Evolutionary conservation across 2,888 invertebrate species (phyloP).

Genomic region (Hirtodrosophila duncani): DNA sequence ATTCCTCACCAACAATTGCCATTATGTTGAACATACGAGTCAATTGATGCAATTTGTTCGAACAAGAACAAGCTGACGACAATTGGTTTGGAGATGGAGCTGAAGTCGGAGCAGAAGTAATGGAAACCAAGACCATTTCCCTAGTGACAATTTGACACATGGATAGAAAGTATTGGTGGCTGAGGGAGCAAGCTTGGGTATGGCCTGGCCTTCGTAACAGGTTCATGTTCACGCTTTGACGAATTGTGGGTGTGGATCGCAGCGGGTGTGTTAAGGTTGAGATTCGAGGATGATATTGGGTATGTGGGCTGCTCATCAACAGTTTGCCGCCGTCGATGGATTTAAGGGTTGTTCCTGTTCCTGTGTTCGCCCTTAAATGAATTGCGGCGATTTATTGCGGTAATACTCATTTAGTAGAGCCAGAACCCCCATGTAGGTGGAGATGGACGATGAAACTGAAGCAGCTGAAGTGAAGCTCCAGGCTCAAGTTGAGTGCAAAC

Average conservation of each 20-base stretch:
- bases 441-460: too few species aligned
- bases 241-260: conserved; percentile 32
- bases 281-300: too few species aligned
- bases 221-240: conserved; percentile 66
- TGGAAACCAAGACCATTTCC: too few species aligned
- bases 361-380: conserved; percentile 58
- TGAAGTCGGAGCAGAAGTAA: conserved; percentile 13
- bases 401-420: conserved; percentile 68
- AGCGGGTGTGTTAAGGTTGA: conserved; percentile 26
- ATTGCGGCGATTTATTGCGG: conserved; percentile 75
- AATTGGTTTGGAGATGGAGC: conserved; percentile 30
- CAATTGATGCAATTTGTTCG: conserved; percentile 75
- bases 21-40: conserved; percentile 73
- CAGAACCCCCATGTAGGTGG: conserved; percentile 29
- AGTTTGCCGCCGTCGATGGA: conserved; percentile 55
- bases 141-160: conserved; percentile 66
- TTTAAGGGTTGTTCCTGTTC: conserved; percentile 66
- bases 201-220: too few species aligned
- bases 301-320: conserved; percentile 48
- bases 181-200: too few species aligned
- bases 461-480: too few species aligned
- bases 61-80: conserved; percentile 49
- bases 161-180: conserved; percentile 50
- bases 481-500: conserved; percentile 63
- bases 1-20: conserved; percentile 45